A percentile compares a stretch with the other conserved stretches of the same genome.
Conservation (phyloP, 2,888 invertebrate species). For the Netelia virgata region DNA sequence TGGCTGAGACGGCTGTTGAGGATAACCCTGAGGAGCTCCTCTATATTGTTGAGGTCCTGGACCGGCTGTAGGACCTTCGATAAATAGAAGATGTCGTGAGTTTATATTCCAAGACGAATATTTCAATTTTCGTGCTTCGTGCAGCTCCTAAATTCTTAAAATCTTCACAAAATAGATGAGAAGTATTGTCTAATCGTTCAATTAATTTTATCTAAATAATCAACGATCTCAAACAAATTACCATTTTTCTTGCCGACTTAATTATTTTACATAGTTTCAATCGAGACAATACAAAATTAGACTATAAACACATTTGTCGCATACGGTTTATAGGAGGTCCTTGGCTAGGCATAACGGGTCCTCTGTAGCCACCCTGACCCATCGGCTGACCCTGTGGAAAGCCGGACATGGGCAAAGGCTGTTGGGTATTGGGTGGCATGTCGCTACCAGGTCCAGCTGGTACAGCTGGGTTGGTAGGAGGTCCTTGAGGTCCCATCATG, state of each 20-base stretch:
- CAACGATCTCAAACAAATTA: neutral
- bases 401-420: constrained; percentile 82
- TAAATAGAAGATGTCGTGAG: neutral
- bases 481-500: constrained; percentile 84
- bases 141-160: too few species aligned
- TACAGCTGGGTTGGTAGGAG: constrained; percentile 81
- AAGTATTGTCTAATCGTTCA: too few species aligned
- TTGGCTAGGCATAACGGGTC: constrained; percentile 87
- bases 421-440: constrained; percentile 82
- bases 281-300: neutral
- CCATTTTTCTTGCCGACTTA: constrained; percentile 5
- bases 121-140: neutral
- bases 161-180: too few species aligned
- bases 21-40: constrained; percentile 87
- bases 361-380: constrained; percentile 85
- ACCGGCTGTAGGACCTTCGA: constrained; percentile 85
- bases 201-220: too few species aligned
- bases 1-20: constrained; percentile 89
- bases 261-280: neutral
- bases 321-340: constrained; percentile 85
- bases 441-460: constrained; percentile 82
- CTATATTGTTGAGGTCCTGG: constrained; percentile 86
- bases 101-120: neutral
- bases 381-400: constrained; percentile 84
- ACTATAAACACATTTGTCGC: constrained; percentile 43